phyloP scores from a whole-genome alignment of 2,888 invertebrate species.

The Diarsia mendica region DNA sequence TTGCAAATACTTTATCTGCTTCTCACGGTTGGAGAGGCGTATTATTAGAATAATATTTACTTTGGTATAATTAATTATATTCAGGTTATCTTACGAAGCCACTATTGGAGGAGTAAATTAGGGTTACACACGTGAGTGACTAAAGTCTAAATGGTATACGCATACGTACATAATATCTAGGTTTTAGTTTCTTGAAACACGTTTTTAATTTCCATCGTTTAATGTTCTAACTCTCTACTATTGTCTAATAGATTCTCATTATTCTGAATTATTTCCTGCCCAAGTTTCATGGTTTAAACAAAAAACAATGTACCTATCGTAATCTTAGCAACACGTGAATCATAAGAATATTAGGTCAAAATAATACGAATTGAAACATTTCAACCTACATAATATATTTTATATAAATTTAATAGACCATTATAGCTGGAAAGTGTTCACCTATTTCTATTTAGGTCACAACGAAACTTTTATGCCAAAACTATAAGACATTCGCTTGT shows the following conservation, averaged over 20 bases:
- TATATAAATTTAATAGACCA: not conserved
- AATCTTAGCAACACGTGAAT: not conserved
- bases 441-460: constrained; percentile 46
- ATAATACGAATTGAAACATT: constrained; percentile 1
- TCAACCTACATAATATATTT: not conserved
- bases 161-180: not conserved
- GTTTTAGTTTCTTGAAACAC: not conserved
- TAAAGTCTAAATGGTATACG: no score
- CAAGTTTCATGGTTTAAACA: not conserved
- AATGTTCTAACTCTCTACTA: not conserved
- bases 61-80: constrained; percentile 46
- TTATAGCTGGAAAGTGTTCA: constrained; percentile 24
- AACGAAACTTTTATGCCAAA: constrained; percentile 60
- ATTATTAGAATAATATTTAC: constrained; percentile 46
- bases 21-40: constrained; percentile 39
- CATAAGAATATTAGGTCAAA: constrained; percentile 2
- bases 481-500: constrained; percentile 41
- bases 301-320: not conserved
- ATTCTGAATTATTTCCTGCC: not conserved
- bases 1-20: constrained; percentile 51
- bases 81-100: constrained; percentile 32
- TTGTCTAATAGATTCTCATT: not conserved
- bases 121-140: not conserved
- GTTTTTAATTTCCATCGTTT: not conserved
- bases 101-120: constrained; percentile 5